Base-by-base conservation (phyloP, 2,888 invertebrate species). In the Drosophila histrio region DNA sequence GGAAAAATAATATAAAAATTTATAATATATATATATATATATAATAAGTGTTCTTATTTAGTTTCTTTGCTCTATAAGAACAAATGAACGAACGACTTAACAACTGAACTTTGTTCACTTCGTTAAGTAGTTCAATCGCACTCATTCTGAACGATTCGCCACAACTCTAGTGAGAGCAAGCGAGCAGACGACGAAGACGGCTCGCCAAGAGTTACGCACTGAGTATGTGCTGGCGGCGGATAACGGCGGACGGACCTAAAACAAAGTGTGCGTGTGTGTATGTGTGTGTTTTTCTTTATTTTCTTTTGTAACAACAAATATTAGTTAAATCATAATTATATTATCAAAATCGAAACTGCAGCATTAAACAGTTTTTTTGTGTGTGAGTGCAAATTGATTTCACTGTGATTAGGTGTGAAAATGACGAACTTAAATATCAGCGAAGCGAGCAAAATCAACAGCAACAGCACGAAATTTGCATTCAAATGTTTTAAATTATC, bases 161-260 rank as follows among this genome's bases (percentile, higher is more conserved):
- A 47, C 47, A 68, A 63, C 56, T 49, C 50, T 47, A 68, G 69
- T 61, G 73, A 56, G 73, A 73, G 61, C 50, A 64, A 64, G 74
- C 61, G 70, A 65, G 73, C 63, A 54, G 39, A 65, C 73, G 65
- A 64, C 63, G 69, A 73, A 64, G 73, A 73, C 73, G 74, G 60
- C 69, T 74, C 73, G 73, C 39, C 39, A 62, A 74, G 74, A 74
- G 74, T 74, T 74, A 74, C 74, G 74, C 74, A 70, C 75, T 62
- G 66, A 60, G 75, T 74, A 61, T 70, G 75, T 64, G 74, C 75
- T 70, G 74, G 74, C 75, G 74, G 74, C 71, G 70, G 65, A 74
- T 74, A 70, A 74, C 74, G 70, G 75, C 70, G 62, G 52, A 74
- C 73, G 58, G 65, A 70, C 62, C 58, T 57, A 57, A 65, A 70